Percentiles rank a stretch among this genome's conserved stretches.
Evolutionary conservation across 30 jellyfish, hydroid and myxozoan species (phyloP).

Genomic region (Hydra vulgaris): DNA sequence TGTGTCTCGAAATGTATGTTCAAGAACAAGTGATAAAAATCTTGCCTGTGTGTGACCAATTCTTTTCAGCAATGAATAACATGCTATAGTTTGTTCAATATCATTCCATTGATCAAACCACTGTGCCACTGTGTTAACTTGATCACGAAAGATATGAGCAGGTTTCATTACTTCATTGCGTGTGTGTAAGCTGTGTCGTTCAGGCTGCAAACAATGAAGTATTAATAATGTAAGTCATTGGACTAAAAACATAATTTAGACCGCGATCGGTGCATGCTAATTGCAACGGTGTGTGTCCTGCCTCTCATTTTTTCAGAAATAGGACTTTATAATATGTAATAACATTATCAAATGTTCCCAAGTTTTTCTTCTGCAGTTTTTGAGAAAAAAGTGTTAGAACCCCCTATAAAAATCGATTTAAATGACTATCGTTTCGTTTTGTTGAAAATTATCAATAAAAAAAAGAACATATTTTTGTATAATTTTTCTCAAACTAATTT

Average conservation of each 20-base stretch:
- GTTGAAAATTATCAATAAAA: too few relatives aligned
- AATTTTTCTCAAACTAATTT: too few relatives aligned
- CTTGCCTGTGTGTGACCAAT: constrained; percentile 96
- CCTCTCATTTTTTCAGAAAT: too few relatives aligned
- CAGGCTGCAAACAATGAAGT: too few relatives aligned
- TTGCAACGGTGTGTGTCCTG: not conserved
- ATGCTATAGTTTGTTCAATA: constrained; percentile 94
- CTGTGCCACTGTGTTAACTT: constrained; percentile 77
- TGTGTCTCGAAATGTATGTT: constrained; percentile 87
- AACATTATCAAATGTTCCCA: too few relatives aligned
- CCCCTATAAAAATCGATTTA: too few relatives aligned
- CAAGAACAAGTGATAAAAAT: constrained; percentile 85
- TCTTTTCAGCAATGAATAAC: constrained; percentile 75
- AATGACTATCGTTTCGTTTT: too few relatives aligned
- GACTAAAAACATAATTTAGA: too few relatives aligned
- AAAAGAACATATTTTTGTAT: too few relatives aligned
- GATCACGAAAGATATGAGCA: constrained; percentile 94
- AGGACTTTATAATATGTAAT: too few relatives aligned
- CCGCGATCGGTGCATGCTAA: not conserved
- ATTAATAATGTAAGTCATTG: not conserved
- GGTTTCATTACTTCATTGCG: constrained; percentile 96
- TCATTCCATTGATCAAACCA: constrained; percentile 99
- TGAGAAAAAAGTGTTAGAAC: too few relatives aligned
- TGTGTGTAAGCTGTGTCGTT: constrained; percentile 48
- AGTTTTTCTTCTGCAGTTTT: too few relatives aligned